phyloP scores from a whole-genome alignment of 92 coral and sea anemone species.

The Ricordea florida region DNA sequence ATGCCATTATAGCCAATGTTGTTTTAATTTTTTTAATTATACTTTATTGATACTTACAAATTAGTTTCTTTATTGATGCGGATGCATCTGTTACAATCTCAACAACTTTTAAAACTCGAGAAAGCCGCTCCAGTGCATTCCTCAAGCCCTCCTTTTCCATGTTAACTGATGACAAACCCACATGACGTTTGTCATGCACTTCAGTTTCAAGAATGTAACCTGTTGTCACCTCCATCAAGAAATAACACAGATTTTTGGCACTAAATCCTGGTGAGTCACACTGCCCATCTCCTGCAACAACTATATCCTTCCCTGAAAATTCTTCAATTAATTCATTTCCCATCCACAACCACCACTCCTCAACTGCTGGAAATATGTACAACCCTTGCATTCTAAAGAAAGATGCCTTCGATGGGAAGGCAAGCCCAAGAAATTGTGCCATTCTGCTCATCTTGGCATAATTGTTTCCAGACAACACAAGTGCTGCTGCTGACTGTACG shows the following conservation, averaged over 20 bases:
- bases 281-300: slow-evolving; percentile 44
- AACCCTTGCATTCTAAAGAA: slow-evolving; percentile 39
- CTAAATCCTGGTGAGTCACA: slow-evolving; percentile 46
- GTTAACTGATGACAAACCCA: slow-evolving; percentile 16
- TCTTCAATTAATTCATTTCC: slow-evolving; percentile 4
- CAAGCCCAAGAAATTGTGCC: slow-evolving; percentile 49
- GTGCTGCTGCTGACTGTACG: slow-evolving; percentile 56
- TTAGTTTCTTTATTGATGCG: slow-evolving; percentile 28
- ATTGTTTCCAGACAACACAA: slow-evolving; percentile 55
- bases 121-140: slow-evolving; percentile 12
- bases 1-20: background rate
- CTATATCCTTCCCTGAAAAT: slow-evolving; percentile 2
- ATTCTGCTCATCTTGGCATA: slow-evolving; percentile 29
- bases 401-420: slow-evolving; percentile 33
- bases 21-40: background rate
- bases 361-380: slow-evolving; percentile 15
- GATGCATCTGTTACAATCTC: slow-evolving; percentile 53
- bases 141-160: slow-evolving; percentile 40
- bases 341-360: slow-evolving; percentile 43
- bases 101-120: slow-evolving; percentile 18
- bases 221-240: slow-evolving; percentile 31
- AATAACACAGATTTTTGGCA: slow-evolving; percentile 37
- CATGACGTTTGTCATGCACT: slow-evolving; percentile 41
- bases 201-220: slow-evolving; percentile 35
- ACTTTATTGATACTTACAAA: slow-evolving; percentile 9